Conservation (phyloP, 2,113 vertebrate genomes). For the Manacus vitellinus region DNA sequence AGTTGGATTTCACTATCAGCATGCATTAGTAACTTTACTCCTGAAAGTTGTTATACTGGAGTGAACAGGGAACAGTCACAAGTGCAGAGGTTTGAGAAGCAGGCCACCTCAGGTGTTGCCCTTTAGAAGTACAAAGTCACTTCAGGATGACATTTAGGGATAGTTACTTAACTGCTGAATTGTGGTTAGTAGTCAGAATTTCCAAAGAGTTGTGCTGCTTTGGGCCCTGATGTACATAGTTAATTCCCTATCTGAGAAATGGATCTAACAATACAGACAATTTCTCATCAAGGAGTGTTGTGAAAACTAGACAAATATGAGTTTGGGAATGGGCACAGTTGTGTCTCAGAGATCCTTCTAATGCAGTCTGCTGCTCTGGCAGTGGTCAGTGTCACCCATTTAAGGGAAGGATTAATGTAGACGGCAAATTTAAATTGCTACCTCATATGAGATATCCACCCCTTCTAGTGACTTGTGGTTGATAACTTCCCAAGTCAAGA, state of each 20-base stretch:
- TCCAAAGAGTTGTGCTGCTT: neutral
- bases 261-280: neutral
- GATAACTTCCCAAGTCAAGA: neutral
- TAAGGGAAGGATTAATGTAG: neutral
- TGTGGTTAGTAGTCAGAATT: neutral
- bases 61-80: neutral
- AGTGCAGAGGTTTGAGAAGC: neutral
- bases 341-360: neutral
- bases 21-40: neutral
- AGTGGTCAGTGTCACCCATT: neutral
- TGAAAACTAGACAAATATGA: neutral
- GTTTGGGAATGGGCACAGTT: neutral
- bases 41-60: neutral
- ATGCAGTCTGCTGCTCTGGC: neutral
- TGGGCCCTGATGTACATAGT: neutral
- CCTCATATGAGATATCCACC: neutral
- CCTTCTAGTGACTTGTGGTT: neutral
- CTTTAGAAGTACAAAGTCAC: neutral
- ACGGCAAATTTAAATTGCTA: neutral
- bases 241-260: neutral
- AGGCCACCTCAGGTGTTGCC: neutral
- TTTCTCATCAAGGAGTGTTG: neutral
- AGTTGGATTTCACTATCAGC: neutral
- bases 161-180: neutral
- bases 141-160: neutral